Base-by-base conservation (phyloP, 2,797 vertebrate species). In the Propithecus deckenii region DNA sequence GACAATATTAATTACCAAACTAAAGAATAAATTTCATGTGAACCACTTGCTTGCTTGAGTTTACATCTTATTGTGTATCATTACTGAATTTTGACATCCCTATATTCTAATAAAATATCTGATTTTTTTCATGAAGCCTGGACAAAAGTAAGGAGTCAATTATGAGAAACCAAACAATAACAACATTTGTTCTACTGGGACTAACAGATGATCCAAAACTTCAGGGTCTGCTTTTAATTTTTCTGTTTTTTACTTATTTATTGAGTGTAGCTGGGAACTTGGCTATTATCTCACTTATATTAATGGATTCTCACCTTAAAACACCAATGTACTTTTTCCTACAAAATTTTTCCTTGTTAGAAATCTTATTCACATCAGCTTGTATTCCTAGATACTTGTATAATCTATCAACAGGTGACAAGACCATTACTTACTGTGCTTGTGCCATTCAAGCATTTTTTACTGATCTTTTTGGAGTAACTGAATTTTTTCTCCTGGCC, bases 341-440 rank as follows among this genome's bases (percentile, higher is more conserved):
- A 59, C 91, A 85, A 65, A 96, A 93, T 38, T 94, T 91, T 81
- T 91, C 81, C 17, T 75, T 95, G 61, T 61, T 98, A 80, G 98
- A 98, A 89, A 97, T 98, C 32, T 87, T 41, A 63, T 98, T 98
- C 91, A 98, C 94, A 5, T 94, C 93, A 2, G 94, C 83, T n/a
- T 95, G 94, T 23, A 92, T 97, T 89, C 95, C 91, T n/a, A 95
- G 71, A 92, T 95, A 83, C 25, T 61, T 96, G 35, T 94, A 97
- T 69, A 94, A 61, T 23, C 74, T 95, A 15, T 25, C 59, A 38
- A 95, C 95, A 8, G 96, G 93, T n/a, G 91, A 94, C 88, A 95
- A 88, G 52, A 80, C 13, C n/a, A 94, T 97, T n/a, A 90, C 94
- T 3, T 97, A 92, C 18, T 46, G 67, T 10, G 92, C 86, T 52